These are phyloP conservation scores for Dolichallabes microphthalmus DNA, from an alignment of 2,113 vertebrate genomes.

Conservation along the genomic window DNA sequence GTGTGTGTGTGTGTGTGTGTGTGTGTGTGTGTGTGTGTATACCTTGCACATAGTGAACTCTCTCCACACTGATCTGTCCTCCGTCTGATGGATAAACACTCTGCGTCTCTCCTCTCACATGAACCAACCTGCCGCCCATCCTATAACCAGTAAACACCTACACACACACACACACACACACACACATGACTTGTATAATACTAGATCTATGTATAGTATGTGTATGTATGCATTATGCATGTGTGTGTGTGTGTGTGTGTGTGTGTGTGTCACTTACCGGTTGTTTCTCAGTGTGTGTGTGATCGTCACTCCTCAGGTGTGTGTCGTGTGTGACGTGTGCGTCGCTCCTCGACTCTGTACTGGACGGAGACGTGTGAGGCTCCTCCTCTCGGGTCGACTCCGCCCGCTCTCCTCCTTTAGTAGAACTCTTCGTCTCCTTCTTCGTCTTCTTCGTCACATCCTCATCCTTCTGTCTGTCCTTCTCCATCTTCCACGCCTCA, in stretches of 20 bases:
- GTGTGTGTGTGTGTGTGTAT: neutral
- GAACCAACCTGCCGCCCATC: constrained; percentile 78
- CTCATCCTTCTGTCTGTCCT: constrained; percentile 70
- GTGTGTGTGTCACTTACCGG: neutral
- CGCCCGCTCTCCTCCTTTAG: constrained; percentile 25
- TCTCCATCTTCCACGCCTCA: constrained; percentile 75
- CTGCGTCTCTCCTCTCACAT: constrained; percentile 73
- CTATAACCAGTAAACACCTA: constrained; percentile 81
- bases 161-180: constrained; percentile 37
- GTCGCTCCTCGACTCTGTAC: neutral
- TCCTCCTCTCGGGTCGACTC: constrained; percentile 36
- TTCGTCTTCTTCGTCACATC: constrained; percentile 64
- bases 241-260: neutral
- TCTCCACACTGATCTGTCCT: constrained; percentile 85
- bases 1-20: constrained; percentile 13
- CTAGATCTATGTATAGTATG: too few species aligned
- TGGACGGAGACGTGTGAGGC: neutral
- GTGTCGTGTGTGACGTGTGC: neutral
- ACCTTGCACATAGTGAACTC: constrained; percentile 81
- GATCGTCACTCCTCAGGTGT: neutral
- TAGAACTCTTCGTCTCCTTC: constrained; percentile 62
- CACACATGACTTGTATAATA: neutral
- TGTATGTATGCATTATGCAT: neutral
- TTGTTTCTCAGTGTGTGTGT: neutral
- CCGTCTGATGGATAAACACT: constrained; percentile 86